Evolutionary conservation across 2,888 invertebrate species (phyloP), one percentile per base, ranked within the genome.

Genomic region (Andrena dorsata): DNA sequence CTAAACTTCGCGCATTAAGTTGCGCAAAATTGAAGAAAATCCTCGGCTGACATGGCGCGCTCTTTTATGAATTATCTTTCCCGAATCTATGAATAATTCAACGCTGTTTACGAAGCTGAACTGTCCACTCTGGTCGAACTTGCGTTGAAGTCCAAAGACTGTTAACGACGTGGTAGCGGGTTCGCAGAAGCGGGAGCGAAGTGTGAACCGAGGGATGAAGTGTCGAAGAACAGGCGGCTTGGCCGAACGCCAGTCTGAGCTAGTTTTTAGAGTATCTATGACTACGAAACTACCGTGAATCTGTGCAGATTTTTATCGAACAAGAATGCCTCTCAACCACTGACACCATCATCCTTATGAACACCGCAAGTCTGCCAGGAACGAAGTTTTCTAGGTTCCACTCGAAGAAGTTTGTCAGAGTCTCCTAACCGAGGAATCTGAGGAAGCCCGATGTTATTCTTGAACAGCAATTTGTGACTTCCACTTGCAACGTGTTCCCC

Each of bases 191-290:
- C 61, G 35, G 49, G 13, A 4, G 58, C 70, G 35, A 72, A 58
- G 72, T 26, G 58, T 26, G 30, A 49, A 41, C n/a, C 78, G 80
- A 65, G 51, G 78, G 69, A 78, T 77, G 81, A 87, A 85, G 78
- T 88, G 87, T 76, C 85, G 86, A 89, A 88, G 86, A 86, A 86
- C 85, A 82, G 61, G 26, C 69, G 51, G 51, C 64, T 49, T 20
- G 56, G 56, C 23, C 16, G 23, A 26, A n/a, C 53, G 53, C 61
- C 61, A 30, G 58, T 61, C 65, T 56, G 85, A 88, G 84, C 82
- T 75, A 76, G 84, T 83, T 41, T 86, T 84, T 85, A 69, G 89
- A 89, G 91, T 91, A 91, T 90, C 91, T 89, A 91, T 90, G 88
- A 87, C 83, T 60, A 60, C 68, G 73, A 78, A 87, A 88, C 82